Evolutionary conservation across 2,797 vertebrate species (phyloP).

Genomic region (Siniperca scherzeri): DNA sequence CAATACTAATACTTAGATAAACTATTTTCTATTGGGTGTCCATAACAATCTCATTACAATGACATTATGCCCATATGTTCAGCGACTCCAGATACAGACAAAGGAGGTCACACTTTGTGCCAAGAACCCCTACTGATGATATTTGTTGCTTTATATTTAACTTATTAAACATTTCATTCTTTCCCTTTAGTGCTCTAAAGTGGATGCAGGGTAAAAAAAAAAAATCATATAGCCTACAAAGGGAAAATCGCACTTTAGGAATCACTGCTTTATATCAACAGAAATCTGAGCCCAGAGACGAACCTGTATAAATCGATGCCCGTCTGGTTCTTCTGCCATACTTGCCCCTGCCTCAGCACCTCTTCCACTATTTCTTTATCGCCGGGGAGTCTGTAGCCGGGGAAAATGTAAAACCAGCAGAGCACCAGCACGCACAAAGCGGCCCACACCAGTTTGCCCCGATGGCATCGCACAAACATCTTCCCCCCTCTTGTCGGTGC

Average conservation of each 20-base stretch:
- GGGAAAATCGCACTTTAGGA: neutral
- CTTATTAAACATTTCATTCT: neutral
- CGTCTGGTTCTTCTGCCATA: conserved; percentile 91
- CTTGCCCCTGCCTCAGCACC: conserved; percentile 89
- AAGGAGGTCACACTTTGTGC: conserved; percentile 1
- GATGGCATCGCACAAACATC: conserved; percentile 89
- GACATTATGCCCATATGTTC: neutral
- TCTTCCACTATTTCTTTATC: conserved; percentile 93
- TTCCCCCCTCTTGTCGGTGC: conserved; percentile 42
- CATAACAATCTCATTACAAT: neutral
- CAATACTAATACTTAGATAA: fast-evolving
- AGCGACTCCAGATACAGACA: conserved; percentile 24
- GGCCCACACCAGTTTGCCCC: conserved; percentile 90
- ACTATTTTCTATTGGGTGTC: neutral
- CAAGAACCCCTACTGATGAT: neutral
- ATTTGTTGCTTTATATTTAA: neutral
- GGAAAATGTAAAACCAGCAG: conserved; percentile 96
- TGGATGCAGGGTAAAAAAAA: neutral
- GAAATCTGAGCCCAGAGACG: conserved; percentile 26
- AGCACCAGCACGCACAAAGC: conserved; percentile 92
- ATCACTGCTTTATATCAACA: neutral
- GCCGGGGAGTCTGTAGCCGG: conserved; percentile 89
- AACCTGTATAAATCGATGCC: conserved; percentile 92
- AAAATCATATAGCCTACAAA: neutral
- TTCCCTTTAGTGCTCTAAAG: neutral